Evolutionary conservation across 2,113 vertebrate genomes (phyloP).

Genomic region (Laticauda colubrina): DNA sequence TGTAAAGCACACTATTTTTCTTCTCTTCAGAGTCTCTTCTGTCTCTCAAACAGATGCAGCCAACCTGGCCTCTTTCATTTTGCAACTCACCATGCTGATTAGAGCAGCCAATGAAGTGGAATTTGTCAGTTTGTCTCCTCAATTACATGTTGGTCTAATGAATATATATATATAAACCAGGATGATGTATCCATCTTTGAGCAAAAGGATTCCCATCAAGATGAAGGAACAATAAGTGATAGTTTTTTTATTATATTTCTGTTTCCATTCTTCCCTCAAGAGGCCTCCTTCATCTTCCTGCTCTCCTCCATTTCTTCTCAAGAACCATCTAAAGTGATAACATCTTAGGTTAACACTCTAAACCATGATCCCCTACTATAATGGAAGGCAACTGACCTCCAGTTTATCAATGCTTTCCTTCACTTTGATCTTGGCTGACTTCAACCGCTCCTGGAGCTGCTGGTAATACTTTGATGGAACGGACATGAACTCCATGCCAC

Average conservation of each 20-base stretch:
- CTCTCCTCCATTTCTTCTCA: background rate
- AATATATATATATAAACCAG: background rate
- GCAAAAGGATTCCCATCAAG: background rate
- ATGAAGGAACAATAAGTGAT: background rate
- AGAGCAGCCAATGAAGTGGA: background rate
- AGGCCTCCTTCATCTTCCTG: background rate
- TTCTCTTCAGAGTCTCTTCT: background rate
- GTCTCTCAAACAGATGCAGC: background rate
- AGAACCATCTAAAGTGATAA: background rate
- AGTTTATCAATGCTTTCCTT: conserved; percentile 81
- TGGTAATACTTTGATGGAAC: conserved; percentile 87
- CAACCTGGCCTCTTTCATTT: background rate
- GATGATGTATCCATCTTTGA: background rate
- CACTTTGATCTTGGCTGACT: conserved; percentile 83
- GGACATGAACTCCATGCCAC: conserved; percentile 88
- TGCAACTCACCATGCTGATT: background rate
- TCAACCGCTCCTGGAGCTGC: conserved; percentile 81
- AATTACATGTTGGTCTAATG: too few relatives aligned
- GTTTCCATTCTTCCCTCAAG: background rate
- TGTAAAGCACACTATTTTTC: background rate
- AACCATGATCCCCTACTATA: background rate
- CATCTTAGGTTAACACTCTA: background rate
- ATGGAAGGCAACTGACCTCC: conserved; percentile 70
- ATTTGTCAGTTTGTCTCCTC: background rate
- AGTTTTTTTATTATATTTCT: background rate